A percentile compares a stretch with the other conserved stretches of the same genome.
phyloP scores from a whole-genome alignment of 2,113 vertebrate genomes.

The Clinocottus analis region DNA sequence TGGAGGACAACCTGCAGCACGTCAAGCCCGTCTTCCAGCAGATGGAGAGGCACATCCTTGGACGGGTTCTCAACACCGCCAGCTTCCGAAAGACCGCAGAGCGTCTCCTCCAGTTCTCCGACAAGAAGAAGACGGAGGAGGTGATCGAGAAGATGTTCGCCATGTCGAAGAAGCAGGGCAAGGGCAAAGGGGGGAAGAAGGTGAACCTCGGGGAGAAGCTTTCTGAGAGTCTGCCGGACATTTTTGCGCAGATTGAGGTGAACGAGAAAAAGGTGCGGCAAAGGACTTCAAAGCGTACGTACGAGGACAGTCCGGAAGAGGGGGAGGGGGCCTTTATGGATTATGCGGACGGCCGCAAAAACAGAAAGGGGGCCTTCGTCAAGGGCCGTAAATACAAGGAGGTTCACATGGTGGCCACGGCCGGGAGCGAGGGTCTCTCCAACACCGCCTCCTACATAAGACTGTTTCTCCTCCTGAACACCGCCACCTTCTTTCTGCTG shows the following conservation, averaged over 20 bases:
- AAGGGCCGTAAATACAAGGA: constrained; percentile 84
- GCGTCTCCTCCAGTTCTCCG: constrained; percentile 90
- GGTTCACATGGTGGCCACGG: constrained; percentile 79
- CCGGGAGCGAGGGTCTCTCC: constrained; percentile 78
- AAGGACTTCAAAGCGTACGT: constrained; percentile 86
- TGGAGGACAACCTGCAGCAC: constrained; percentile 91
- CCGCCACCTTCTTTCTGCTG: constrained; percentile 94
- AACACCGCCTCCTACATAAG: constrained; percentile 90
- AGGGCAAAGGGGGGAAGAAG: constrained; percentile 84
- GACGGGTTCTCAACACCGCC: constrained; percentile 89
- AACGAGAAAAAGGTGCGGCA: constrained; percentile 91
- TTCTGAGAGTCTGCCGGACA: constrained; percentile 89
- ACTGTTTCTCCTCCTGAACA: constrained; percentile 95
- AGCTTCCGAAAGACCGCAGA: constrained; percentile 92
- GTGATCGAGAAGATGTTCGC: constrained; percentile 92
- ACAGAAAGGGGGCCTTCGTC: constrained; percentile 77
- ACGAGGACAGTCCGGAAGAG: constrained; percentile 90
- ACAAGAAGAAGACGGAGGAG: constrained; percentile 92
- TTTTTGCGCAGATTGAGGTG: constrained; percentile 95
- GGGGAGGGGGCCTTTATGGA: constrained; percentile 91
- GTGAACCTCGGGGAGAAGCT: constrained; percentile 86
- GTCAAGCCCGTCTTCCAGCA: constrained; percentile 96
- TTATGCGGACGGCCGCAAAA: constrained; percentile 88
- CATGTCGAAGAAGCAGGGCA: constrained; percentile 86
- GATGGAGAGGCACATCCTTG: constrained; percentile 93